Evolutionary conservation across 2,797 vertebrate species (phyloP), one percentile per base, ranked within the genome.

Genomic region (Cheirogaleus major): DNA sequence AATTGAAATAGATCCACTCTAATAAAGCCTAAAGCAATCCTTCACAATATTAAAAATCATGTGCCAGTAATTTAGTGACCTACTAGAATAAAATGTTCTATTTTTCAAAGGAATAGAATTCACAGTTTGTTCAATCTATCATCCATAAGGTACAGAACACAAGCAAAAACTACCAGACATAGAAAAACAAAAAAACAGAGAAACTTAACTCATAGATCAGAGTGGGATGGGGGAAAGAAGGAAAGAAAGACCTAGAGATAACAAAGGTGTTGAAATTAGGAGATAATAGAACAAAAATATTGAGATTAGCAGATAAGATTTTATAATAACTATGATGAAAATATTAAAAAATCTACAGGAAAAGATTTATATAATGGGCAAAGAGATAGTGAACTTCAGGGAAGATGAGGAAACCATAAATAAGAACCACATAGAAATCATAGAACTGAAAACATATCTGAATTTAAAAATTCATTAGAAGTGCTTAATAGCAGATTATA

Each of bases 91-190:
- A 90, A 86, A 76, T 27, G 41, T 12, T 12, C 12, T 75, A n/a
- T 85, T 89, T 95, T 86, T 32, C 43, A 81, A 86, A 92, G 12
- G 14, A 83, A 76, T 45, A 76, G 43, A 94, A 78, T 70, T 52
- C 30, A 75, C 3, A 82, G 25, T 94, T 94, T 89, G 23, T 78
- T 35, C n/a, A 12, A 22, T 17, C 17, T n/a, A 11, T 30, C 5
- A 27, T 63, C 1, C 17, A 78, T 8, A 63, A 63, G n/a, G 38
- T 38, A 72, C 41, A 70, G 32, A 23, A 88, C 48, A 32, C 38
- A 70, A 81, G 35, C 0, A 76, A 63, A 91, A 65, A 65, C 32
- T 61, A 48, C 14, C 38, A 88, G 48, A 82, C 45, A 38, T 25
- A 35, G 22, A 22, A 70, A 63, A 45, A n/a, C 13, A 38, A 87